Evolutionary conservation across 2,113 vertebrate species (phyloP), one percentile per base, ranked within the genome.

Genomic region (Urocolius indicus): DNA sequence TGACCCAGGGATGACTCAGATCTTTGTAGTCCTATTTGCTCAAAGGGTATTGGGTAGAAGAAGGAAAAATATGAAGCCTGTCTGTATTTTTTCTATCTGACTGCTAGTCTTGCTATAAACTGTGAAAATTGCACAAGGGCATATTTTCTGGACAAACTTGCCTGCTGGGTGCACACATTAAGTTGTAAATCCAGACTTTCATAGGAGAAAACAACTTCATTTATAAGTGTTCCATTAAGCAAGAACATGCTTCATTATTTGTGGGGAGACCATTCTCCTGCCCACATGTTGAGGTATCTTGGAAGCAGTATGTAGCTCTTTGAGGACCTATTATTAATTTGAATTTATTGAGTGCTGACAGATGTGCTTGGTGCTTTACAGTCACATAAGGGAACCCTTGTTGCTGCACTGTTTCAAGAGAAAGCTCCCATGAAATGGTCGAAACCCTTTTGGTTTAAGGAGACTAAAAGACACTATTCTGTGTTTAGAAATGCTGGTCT

Each of bases 341-440:
- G 30, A 75, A 92, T 95, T 96, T 96, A 94, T 89, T 86, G 85
- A 90, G 95, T 95, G 92, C 80, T 94, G 95, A 95, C 85, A 96
- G 96, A 93, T 30, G 51, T 58, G 68, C 17, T 3, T 81, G 73
- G 65, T 34, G 13, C 86, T 94, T 95, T 95, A 93, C 5, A 3
- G 36, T 65, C 73, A 75, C 77, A 95, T 81, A 96, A 96, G 86
- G 90, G 92, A 96, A 87, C 88, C 83, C 48, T 96, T 96, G 90
- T 95, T 61, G 36, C 85, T 89, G 49, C 65, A 81, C 29, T 61
- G 38, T 84, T 96, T 92, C 85, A 65, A 72, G 54, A 72, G 72
- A 95, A 96, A 94, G 87, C 68, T 92, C 49, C 32, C 26, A 68
- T 30, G 73, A 59, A 88, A 93, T 75, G 12, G 83, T 96, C 27